Evolutionary conservation across 2,797 vertebrate species (phyloP), one percentile per base, ranked within the genome.

Genomic region (Malurus leucopterus): DNA sequence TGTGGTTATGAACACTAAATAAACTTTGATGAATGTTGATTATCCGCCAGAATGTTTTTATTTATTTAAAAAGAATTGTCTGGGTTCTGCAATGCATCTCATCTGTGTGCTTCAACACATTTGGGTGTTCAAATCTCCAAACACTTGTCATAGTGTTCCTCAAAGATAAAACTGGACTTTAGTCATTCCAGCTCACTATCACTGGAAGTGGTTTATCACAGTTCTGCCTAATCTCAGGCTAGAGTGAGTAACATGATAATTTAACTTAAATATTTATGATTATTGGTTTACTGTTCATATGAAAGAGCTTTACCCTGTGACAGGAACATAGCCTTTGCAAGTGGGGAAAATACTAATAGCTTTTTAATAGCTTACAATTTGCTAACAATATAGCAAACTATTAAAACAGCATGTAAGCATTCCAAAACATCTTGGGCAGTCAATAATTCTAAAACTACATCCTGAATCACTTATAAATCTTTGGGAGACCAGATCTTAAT

Each of bases 291-390:
- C 27, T 65, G 27, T 41, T 88, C 36, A 24, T 54, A 38, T 44
- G 51, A 73, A 78, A 87, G 41, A 70, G 71, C 61, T 89, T 86
- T 78, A 69, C 34, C 14, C 70, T 44, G 26, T 58, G 51, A 80
- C 41, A 88, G n/a, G 44, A 58, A 51, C 0, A 0, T n/a, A 81
- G 77, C 36, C 44, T 71, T 80, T 81, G n/a, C 64, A 91, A 72
- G 59, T 29, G 27, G 32, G 32, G 14, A 84, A 94, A 75, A 55
- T n/a, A 72, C 50, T 41, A 84, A 84, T 19, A 84, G 82, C 58
- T 92, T 80, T 89, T 87, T 77, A 77, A 77, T 61, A 63, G 49
- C 55, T 90, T 86, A 65, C 79, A 68, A 84, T 86, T 90, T 62
- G 49, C 80, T 67, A 76, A 84, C 57, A 90, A 63, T 53, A 62